Conservation (phyloP, 2,113 vertebrate genomes). For the Coracopsis vasa region DNA sequence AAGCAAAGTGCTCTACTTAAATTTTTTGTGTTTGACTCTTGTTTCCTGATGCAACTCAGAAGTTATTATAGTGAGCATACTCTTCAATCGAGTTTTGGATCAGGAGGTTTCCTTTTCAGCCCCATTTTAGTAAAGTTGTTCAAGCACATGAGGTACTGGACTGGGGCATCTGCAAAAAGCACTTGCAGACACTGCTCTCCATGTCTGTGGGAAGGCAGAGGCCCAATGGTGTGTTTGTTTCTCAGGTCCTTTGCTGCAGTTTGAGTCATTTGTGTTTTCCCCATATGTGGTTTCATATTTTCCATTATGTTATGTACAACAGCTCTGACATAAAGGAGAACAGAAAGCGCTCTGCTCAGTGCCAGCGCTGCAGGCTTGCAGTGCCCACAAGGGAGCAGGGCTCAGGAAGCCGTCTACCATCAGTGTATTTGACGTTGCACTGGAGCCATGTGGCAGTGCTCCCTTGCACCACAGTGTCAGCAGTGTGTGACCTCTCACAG, state of each 20-base stretch:
- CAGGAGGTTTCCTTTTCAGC: not conserved
- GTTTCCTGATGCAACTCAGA: not conserved
- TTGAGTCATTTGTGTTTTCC: not conserved
- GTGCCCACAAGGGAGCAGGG: accelerated
- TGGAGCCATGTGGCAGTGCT: not conserved
- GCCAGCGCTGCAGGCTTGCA: not conserved
- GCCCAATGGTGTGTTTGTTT: not conserved
- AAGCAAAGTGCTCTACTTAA: not conserved
- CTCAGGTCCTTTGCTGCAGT: not conserved
- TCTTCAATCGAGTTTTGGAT: not conserved
- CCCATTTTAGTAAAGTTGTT: not conserved
- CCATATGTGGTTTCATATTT: not conserved
- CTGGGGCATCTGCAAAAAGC: not conserved
- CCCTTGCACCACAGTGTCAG: not conserved
- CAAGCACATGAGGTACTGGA: not conserved
- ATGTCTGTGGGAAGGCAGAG: not conserved
- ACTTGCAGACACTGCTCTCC: accelerated
- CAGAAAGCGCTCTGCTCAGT: accelerated
- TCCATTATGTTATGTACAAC: not conserved
- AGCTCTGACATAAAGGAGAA: not conserved
- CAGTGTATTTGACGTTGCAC: accelerated
- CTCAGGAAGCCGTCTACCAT: not conserved
- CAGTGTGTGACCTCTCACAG: not conserved
- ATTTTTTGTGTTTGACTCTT: not conserved
- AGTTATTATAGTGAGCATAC: not conserved